phyloP scores from a whole-genome alignment of 2,888 invertebrate genomes.

The Drosophila cognata region DNA sequence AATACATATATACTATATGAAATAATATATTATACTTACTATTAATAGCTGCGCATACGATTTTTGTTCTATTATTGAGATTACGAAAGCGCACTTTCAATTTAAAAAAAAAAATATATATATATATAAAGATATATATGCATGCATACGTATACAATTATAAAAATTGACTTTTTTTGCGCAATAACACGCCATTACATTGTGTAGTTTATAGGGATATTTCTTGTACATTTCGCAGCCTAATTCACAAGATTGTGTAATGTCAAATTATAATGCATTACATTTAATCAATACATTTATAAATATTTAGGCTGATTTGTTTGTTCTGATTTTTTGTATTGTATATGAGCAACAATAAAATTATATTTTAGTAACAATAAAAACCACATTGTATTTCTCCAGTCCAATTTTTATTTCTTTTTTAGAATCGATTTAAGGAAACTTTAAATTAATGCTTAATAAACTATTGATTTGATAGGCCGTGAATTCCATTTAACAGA shows the following conservation, averaged over 20 bases:
- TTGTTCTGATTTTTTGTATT: conserved; percentile 61
- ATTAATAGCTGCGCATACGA: conserved; percentile 45
- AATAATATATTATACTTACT: conserved; percentile 30
- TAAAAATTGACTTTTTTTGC: conserved; percentile 40
- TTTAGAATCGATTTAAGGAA: conserved; percentile 19
- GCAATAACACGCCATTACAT: conserved; percentile 72
- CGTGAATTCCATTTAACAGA: background rate
- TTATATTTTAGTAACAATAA: conserved; percentile 51
- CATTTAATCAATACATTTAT: conserved; percentile 33
- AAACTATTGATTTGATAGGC: conserved; percentile 48
- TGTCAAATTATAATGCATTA: conserved; percentile 31
- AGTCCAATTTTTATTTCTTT: conserved; percentile 4
- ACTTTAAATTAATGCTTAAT: conserved; percentile 1
- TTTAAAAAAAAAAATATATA: conserved; percentile 11
- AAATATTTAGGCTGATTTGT: conserved; percentile 57
- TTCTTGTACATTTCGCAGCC: conserved; percentile 43
- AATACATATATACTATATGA: conserved; percentile 35
- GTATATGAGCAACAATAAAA: conserved; percentile 66
- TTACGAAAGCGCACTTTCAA: conserved; percentile 46
- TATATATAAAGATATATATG: conserved; percentile 2
- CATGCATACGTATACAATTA: conserved; percentile 15
- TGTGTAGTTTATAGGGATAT: conserved; percentile 56
- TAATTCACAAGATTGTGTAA: conserved; percentile 29
- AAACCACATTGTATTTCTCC: conserved; percentile 1
- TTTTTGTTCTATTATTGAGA: conserved; percentile 40